A percentile compares a stretch with the other conserved stretches of the same genome.
Conservation (phyloP, 2,888 invertebrate genomes). For the Keiferia lycopersicella region DNA sequence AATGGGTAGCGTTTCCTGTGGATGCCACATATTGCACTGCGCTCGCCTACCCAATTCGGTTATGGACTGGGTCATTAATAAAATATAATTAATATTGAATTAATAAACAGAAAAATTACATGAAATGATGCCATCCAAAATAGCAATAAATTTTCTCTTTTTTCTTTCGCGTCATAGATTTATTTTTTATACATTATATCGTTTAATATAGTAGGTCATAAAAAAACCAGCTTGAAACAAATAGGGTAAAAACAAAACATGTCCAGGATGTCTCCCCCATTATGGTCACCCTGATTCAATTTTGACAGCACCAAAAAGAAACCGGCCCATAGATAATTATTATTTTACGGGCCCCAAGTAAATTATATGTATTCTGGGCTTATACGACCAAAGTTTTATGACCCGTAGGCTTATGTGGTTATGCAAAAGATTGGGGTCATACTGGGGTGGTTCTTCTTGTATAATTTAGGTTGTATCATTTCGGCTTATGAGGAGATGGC, state of each 20-base stretch:
- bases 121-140: too few relatives aligned
- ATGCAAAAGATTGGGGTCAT: not conserved
- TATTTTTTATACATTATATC: too few relatives aligned
- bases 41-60: too few relatives aligned
- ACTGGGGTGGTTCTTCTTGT: not conserved
- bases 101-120: too few relatives aligned
- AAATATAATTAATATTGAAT: too few relatives aligned
- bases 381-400: not conserved
- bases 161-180: too few relatives aligned
- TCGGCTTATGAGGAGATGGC: conserved; percentile 18
- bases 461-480: conserved; percentile 20
- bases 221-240: too few relatives aligned
- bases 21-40: not conserved
- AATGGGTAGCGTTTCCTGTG: too few relatives aligned
- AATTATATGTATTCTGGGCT: conserved; percentile 32
- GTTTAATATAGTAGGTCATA: too few relatives aligned
- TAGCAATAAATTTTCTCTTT: too few relatives aligned
- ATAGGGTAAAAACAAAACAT: not conserved
- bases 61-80: too few relatives aligned
- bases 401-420: not conserved
- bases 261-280: not conserved
- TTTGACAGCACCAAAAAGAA: conserved; percentile 32
- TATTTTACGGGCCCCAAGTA: conserved; percentile 33
- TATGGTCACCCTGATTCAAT: conserved; percentile 24
- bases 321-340: conserved; percentile 32